Evolutionary conservation across 2,888 invertebrate genomes (phyloP).

Genomic region (Therioaphis trifolii): DNA sequence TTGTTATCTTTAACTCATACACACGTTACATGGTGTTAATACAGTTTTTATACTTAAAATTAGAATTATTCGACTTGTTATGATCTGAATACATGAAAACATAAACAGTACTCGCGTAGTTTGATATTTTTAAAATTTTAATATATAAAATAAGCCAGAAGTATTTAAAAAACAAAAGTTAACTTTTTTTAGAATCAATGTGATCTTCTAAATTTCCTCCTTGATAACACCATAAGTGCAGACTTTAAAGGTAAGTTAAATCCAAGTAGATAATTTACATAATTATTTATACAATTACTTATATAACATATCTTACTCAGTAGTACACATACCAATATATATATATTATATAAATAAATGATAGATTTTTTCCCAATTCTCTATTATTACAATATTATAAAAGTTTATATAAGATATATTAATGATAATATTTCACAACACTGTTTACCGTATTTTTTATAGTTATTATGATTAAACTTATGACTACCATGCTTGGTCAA

Average conservation of each 20-base stretch:
- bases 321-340: not conserved
- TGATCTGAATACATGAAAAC: too few species aligned
- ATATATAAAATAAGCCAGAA: too few species aligned
- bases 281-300: not conserved
- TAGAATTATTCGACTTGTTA: too few species aligned
- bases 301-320: not conserved
- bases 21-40: too few species aligned
- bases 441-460: constrained; percentile 52
- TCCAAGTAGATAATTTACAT: constrained; percentile 3
- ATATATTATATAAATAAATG: constrained; percentile 2
- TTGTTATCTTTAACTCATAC: too few species aligned
- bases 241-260: not conserved
- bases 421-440: constrained; percentile 60
- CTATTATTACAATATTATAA: constrained; percentile 6
- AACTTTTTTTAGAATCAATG: too few species aligned
- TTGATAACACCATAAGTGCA: not conserved
- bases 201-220: not conserved
- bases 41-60: too few species aligned
- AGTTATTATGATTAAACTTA: constrained; percentile 13
- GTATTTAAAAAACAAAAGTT: too few species aligned
- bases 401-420: constrained; percentile 28
- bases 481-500: constrained; percentile 15
- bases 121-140: too few species aligned
- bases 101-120: too few species aligned
- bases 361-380: not conserved